These are phyloP conservation scores for Lymantria dispar DNA, from an alignment of 2,888 invertebrate genomes.

Conservation along the genomic window DNA sequence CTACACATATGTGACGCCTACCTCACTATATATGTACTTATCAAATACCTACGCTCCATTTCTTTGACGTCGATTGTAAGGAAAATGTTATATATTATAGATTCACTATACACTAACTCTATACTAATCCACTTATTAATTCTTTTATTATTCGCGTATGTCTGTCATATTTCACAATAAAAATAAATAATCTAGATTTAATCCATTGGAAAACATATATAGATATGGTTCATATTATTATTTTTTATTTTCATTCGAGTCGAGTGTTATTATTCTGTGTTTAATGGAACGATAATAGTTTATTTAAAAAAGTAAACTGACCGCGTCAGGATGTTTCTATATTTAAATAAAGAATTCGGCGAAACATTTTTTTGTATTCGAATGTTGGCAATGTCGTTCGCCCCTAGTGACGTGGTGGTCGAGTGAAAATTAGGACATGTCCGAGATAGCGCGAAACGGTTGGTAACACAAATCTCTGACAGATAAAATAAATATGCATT, in stretches of 20 bases:
- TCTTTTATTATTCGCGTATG: no score
- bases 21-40: constrained; percentile 68
- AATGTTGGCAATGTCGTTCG: constrained; percentile 23
- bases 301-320: not conserved
- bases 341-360: constrained; percentile 24
- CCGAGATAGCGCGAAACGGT: constrained; percentile 36
- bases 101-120: no score
- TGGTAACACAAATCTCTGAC: constrained; percentile 15
- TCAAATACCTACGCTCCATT: constrained; percentile 55
- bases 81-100: no score
- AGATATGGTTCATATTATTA: no score
- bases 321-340: not conserved
- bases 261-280: no score
- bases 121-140: no score
- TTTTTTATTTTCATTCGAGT: no score
- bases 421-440: constrained; percentile 44
- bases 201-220: no score
- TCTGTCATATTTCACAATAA: no score
- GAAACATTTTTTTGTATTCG: constrained; percentile 26
- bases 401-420: constrained; percentile 27
- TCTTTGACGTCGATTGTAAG: not conserved
- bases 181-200: no score
- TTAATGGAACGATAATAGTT: no score
- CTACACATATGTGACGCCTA: constrained; percentile 77
- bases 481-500: constrained; percentile 10